Base-by-base conservation (phyloP, 2,113 vertebrate species). In the Vicugna pacos region DNA sequence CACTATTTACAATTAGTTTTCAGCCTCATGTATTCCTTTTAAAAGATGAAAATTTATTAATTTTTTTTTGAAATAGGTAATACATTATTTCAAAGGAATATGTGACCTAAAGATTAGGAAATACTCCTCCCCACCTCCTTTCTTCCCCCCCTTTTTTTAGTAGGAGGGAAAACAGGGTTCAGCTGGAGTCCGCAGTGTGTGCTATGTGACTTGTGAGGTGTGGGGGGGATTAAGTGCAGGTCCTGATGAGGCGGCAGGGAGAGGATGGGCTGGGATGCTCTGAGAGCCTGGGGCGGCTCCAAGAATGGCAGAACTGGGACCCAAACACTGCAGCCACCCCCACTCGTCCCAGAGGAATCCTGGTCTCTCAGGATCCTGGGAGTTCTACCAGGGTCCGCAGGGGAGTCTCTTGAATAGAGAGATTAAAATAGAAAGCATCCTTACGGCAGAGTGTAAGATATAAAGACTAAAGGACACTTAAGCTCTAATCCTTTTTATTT, bases 241-340 rank as follows among this genome's bases (percentile, higher is more conserved):
- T 26, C 6, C 19, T 1, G 16, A 12, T 15, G 4, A 32, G 35
- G 9, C 8, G 0, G 6, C 19, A 38, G 22, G 8, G 24, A 69
- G 60, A 5, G 16, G 3, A 17, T 19, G 42, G 28, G 22, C 65
- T 28, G 56, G 7, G 8, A 16, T 24, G 30, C 42, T 16, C n/a
- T 42, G 19, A 46, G 20, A 16, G 6, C 15, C 30, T 1, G 3
- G 38, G 8, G 6, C 6, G 2, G 8, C 38, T 42, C 24, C 3
- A 9, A 16, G 3, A 30, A 8, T 0, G 4, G 56, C 28, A 4
- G 30, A 20, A 16, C 28, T 17, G 0, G 5, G 22, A 7, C 9
- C 0, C 30, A 35, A 10, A 13, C 8, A 50, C 20, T 9, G 64
- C 7, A 24, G 3, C 15, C 0, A 0, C 30, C 26, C 1, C 22